Percentiles rank a stretch among this genome's conserved stretches.
Evolutionary conservation across 2,888 invertebrate genomes (phyloP).

Genomic region (Ethmia dodecea): DNA sequence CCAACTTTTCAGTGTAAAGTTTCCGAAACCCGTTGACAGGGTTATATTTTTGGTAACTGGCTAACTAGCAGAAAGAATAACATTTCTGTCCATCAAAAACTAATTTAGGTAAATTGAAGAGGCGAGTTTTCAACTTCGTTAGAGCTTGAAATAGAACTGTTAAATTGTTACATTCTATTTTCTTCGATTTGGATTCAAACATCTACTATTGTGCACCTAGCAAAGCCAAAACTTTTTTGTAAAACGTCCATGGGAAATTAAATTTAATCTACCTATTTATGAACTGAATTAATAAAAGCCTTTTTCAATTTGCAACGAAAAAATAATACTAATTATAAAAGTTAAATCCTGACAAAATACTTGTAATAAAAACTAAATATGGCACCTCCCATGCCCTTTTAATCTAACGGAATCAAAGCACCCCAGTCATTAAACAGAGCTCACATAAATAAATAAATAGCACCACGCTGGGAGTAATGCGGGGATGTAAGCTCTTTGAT

Average conservation of each 20-base stretch:
- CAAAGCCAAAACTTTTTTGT: too few species aligned
- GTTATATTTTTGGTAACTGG: conserved; percentile 51
- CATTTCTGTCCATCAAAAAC: conserved; percentile 57
- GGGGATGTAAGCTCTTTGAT: conserved; percentile 39
- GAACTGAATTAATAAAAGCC: too few species aligned
- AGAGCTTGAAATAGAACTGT: too few species aligned
- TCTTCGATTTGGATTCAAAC: too few species aligned
- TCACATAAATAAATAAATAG: conserved; percentile 59
- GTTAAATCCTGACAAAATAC: too few species aligned
- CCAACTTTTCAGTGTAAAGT: conserved; percentile 65
- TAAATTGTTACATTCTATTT: too few species aligned
- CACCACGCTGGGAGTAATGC: conserved; percentile 49
- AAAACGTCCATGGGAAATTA: too few species aligned
- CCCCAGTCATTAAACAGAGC: conserved; percentile 63
- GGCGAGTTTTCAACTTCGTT: conserved; percentile 1
- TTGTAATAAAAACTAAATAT: too few species aligned
- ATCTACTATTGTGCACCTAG: too few species aligned
- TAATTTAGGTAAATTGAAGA: conserved; percentile 41
- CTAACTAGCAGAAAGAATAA: conserved; percentile 55
- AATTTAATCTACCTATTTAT: too few species aligned
- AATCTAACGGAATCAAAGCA: conserved; percentile 58
- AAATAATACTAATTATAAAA: too few species aligned
- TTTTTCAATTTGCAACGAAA: too few species aligned
- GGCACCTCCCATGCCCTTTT: conserved; percentile 30
- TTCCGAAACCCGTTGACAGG: conserved; percentile 50